These are phyloP conservation scores for Platerodrilus igneus DNA, from an alignment of 2,888 invertebrate genomes.

Conservation along the genomic window DNA sequence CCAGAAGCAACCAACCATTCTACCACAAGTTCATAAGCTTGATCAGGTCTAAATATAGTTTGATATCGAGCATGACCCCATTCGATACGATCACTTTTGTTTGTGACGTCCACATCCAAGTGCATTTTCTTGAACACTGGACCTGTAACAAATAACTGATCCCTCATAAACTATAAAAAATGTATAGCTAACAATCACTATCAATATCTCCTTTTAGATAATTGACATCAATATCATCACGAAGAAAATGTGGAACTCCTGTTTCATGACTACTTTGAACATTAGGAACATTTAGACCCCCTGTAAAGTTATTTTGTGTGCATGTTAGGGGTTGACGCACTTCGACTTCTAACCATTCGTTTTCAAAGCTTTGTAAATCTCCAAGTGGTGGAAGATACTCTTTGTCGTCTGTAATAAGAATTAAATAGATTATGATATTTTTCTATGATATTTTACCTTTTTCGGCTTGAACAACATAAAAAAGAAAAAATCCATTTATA, in stretches of 20 bases:
- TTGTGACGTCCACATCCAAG: slow-evolving; percentile 77
- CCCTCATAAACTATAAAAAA: slow-evolving; percentile 11
- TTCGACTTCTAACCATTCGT: slow-evolving; percentile 90
- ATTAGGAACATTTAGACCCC: slow-evolving; percentile 36
- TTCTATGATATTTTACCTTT: slow-evolving; percentile 21
- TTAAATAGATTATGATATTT: slow-evolving; percentile 10
- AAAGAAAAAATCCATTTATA: slow-evolving; percentile 88
- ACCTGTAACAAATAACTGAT: slow-evolving; percentile 22
- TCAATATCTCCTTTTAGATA: slow-evolving; percentile 55
- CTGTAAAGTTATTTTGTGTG: slow-evolving; percentile 33
- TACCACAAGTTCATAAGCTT: slow-evolving; percentile 90
- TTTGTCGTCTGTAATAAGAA: slow-evolving; percentile 42
- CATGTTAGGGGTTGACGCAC: slow-evolving; percentile 57
- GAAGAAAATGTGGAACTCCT: slow-evolving; percentile 57
- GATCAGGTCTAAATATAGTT: slow-evolving; percentile 79
- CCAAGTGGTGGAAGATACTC: slow-evolving; percentile 66
- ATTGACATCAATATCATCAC: slow-evolving; percentile 55
- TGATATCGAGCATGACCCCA: slow-evolving; percentile 95
- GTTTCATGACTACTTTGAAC: slow-evolving; percentile 43
- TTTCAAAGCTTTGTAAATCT: slow-evolving; percentile 78
- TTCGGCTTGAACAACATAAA: slow-evolving; percentile 63
- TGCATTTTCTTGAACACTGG: slow-evolving; percentile 76
- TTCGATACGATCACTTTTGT: slow-evolving; percentile 85
- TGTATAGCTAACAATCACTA: slow-evolving; percentile 22
- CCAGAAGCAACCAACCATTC: slow-evolving; percentile 98